A percentile compares a stretch with the other conserved stretches of the same genome.
Conservation (phyloP, 2,797 vertebrate species). For the Emydoidea blandingii region DNA sequence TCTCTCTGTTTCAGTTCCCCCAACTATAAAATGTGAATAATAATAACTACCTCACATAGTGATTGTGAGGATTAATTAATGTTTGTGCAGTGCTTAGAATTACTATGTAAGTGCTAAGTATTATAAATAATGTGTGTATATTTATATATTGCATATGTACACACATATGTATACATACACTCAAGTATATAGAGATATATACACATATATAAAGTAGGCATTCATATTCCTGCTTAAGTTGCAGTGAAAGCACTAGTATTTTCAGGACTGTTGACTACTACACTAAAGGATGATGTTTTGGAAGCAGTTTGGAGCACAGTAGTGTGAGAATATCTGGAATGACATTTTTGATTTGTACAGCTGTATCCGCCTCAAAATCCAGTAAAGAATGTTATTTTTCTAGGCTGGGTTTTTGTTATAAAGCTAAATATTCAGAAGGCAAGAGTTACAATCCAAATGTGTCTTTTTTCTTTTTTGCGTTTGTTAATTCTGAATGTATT, state of each 20-base stretch:
- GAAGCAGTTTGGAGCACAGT: constrained; percentile 81
- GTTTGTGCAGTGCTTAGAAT: constrained; percentile 62
- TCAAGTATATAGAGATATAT: constrained; percentile 43
- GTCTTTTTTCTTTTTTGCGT: constrained; percentile 77
- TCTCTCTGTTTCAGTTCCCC: constrained; percentile 67
- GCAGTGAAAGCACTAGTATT: constrained; percentile 66
- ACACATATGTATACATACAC: constrained; percentile 56
- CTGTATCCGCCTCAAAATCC: constrained; percentile 85
- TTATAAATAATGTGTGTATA: constrained; percentile 48
- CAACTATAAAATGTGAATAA: constrained; percentile 74
- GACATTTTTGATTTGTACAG: constrained; percentile 81
- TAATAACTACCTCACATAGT: constrained; percentile 52
- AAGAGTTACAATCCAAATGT: constrained; percentile 84
- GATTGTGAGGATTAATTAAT: constrained; percentile 60
- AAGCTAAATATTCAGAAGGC: constrained; percentile 83
- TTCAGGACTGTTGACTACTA: constrained; percentile 78
- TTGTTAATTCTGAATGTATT: constrained; percentile 89
- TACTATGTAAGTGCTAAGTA: constrained; percentile 61
- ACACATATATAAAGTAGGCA: constrained; percentile 43
- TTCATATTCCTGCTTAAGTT: constrained; percentile 75
- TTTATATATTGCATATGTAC: constrained; percentile 54
- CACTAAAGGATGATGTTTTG: constrained; percentile 66
- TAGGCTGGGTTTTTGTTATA: constrained; percentile 87
- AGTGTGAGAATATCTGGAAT: constrained; percentile 78
- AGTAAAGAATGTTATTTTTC: constrained; percentile 88